These are phyloP conservation scores for Pygathrix nemaeus DNA, from an alignment of 2,113 vertebrate genomes.

Conservation along the genomic window DNA sequence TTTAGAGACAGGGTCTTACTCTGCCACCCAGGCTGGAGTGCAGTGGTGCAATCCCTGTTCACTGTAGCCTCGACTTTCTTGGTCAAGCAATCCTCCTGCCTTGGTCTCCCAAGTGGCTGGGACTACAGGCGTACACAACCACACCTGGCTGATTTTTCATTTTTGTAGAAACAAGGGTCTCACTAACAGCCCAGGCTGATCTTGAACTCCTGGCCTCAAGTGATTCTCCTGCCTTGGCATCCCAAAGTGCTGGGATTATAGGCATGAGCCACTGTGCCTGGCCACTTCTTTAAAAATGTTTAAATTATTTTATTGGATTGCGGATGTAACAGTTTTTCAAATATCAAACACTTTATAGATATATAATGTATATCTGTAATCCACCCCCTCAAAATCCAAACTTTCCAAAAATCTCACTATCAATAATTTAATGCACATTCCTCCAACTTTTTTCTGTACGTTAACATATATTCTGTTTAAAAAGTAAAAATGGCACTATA, in stretches of 20 bases:
- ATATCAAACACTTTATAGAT: not conserved
- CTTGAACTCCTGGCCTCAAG: not conserved
- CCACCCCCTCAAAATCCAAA: constrained; percentile 15
- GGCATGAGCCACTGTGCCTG: not conserved
- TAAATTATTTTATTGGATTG: not conserved
- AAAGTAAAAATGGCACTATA: constrained; percentile 29
- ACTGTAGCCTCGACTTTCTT: not conserved
- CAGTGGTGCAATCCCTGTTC: not conserved
- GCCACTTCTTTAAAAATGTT: not conserved
- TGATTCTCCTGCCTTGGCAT: not conserved
- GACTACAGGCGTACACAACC: not conserved
- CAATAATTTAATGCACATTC: not conserved
- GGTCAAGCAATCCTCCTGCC: not conserved
- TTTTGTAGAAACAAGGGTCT: not conserved
- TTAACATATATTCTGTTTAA: constrained; percentile 16
- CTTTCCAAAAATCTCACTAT: not conserved
- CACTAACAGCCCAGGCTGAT: not conserved
- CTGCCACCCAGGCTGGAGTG: not conserved
- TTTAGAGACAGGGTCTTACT: not conserved
- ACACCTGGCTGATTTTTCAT: not conserved
- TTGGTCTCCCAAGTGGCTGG: not conserved
- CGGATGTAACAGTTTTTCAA: not conserved
- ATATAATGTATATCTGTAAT: not conserved
- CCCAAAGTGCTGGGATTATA: not conserved
- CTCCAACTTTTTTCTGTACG: not conserved